Conservation (phyloP, 2,888 invertebrate species). For the Piscicola geometra region DNA sequence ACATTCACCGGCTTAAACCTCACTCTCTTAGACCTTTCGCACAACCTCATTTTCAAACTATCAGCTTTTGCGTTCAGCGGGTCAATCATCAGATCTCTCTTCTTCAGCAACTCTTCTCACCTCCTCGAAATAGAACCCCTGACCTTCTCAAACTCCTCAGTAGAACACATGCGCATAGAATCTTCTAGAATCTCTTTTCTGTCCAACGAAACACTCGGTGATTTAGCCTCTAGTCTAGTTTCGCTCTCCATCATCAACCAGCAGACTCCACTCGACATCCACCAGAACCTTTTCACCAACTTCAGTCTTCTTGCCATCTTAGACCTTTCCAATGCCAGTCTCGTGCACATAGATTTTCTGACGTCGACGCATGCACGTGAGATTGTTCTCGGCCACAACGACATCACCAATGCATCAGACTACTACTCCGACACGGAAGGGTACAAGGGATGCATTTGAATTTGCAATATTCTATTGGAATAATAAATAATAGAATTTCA, state of each 20-base stretch:
- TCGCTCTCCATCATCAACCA: slow-evolving; percentile 41
- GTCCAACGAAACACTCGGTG: slow-evolving; percentile 26
- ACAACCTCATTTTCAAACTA: slow-evolving; percentile 40
- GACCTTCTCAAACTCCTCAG: slow-evolving; percentile 38
- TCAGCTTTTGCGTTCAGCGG: slow-evolving; percentile 38
- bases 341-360: slow-evolving; percentile 39
- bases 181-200: slow-evolving; percentile 33
- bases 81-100: slow-evolving; percentile 34
- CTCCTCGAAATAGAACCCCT: slow-evolving; percentile 35
- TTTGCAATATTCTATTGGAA: no score
- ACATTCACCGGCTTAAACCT: slow-evolving; percentile 37
- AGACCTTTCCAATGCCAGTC: slow-evolving; percentile 37
- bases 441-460: no score
- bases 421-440: slow-evolving; percentile 23
- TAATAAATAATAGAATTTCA: no score
- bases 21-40: slow-evolving; percentile 39
- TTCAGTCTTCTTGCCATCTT: slow-evolving; percentile 35
- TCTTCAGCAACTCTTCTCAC: slow-evolving; percentile 38
- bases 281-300: slow-evolving; percentile 37
- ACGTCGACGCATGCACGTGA: slow-evolving; percentile 31
- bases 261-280: slow-evolving; percentile 36
- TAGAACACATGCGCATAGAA: slow-evolving; percentile 38
- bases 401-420: slow-evolving; percentile 38
- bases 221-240: slow-evolving; percentile 34
- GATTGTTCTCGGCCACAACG: slow-evolving; percentile 41